Base-by-base conservation (phyloP, 2,888 invertebrate species). In the Lycaena phlaeas region DNA sequence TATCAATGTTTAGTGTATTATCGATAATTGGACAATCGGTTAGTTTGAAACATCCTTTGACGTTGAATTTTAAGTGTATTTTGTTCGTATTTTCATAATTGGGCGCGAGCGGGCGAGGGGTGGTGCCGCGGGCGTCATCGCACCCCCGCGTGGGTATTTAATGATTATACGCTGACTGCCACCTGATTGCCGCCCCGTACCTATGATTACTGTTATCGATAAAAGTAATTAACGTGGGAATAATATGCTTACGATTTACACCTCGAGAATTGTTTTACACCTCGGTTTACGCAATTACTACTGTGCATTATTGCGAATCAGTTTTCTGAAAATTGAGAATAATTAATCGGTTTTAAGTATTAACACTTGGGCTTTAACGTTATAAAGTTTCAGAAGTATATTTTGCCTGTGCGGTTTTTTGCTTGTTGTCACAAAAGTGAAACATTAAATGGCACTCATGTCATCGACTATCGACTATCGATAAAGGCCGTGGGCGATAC, bases 21-120 rank as follows among this genome's bases (percentile, higher is more conserved):
- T 52, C 53, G 53, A 53, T 53, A 52, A 44, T 48, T 46, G 22
- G 27, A 39, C 39, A 37, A 45, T 48, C 47, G 43, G 45, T 49
- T 50, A 48, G 22, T 22, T 52, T 51, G 53, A 51, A 64, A 57
- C 53, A 61, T 59, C 61, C 62, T 68, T 71, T 67, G 63, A 64
- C 62, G 67, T 64, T 64, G 62, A 71, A 77, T 78, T 73, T 75
- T 76, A 61, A 61, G 61, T 61, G 76, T 79, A 82, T 82, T 82
- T 84, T 79, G 81, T 78, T 77, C 71, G 76, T 79, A 82, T 82
- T 84, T 82, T 82, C 81, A 81, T 82, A 82, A 82, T 82, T 84
- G 81, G 81, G 76, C 68, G 73, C 64, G 69, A 66, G 73, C 51
- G 59, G 55, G 46, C 43, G 54, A 52, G 45, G 56, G 46, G 72